Evolutionary conservation across 1,140 invertebrate genomes (phyloP).

Genomic region (Cyrtorhinus lividipennis): DNA sequence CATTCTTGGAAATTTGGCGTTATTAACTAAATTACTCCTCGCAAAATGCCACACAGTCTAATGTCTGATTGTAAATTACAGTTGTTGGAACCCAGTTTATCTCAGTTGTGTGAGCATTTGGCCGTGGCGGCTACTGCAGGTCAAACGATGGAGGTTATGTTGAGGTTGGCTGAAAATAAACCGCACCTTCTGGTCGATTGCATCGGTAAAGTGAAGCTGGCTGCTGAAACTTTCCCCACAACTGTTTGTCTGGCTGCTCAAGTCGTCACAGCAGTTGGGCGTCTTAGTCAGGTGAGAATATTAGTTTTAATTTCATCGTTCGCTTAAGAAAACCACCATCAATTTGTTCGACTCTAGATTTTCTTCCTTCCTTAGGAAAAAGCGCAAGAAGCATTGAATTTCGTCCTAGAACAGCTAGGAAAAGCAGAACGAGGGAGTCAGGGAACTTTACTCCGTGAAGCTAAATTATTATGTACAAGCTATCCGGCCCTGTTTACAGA

Average conservation of each 20-base stretch:
- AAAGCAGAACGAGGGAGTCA: slow-evolving; percentile 52
- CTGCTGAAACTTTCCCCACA: slow-evolving; percentile 49
- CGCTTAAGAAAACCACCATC: not conserved
- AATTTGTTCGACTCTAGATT: not conserved
- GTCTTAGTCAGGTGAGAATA: slow-evolving; percentile 41
- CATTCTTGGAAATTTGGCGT: no score
- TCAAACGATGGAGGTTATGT: slow-evolving; percentile 58
- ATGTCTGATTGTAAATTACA: no score
- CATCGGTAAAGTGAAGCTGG: slow-evolving; percentile 46
- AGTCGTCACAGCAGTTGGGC: slow-evolving; percentile 45
- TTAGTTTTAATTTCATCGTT: slow-evolving; percentile 11
- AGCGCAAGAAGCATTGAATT: slow-evolving; percentile 62
- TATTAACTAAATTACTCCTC: no score
- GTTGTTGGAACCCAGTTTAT: slow-evolving; percentile 58
- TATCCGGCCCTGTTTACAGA: slow-evolving; percentile 62
- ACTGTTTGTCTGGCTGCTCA: slow-evolving; percentile 47
- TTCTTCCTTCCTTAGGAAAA: slow-evolving; percentile 38
- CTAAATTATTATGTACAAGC: slow-evolving; percentile 55
- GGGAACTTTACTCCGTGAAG: slow-evolving; percentile 54
- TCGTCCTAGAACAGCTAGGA: slow-evolving; percentile 55
- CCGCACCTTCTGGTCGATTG: slow-evolving; percentile 52
- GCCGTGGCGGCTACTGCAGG: slow-evolving; percentile 38
- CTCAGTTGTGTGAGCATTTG: slow-evolving; percentile 59
- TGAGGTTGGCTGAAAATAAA: slow-evolving; percentile 52
- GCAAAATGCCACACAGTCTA: no score